phyloP scores from a whole-genome alignment of 2,797 vertebrate species.

The Cichlasoma orientale region DNA sequence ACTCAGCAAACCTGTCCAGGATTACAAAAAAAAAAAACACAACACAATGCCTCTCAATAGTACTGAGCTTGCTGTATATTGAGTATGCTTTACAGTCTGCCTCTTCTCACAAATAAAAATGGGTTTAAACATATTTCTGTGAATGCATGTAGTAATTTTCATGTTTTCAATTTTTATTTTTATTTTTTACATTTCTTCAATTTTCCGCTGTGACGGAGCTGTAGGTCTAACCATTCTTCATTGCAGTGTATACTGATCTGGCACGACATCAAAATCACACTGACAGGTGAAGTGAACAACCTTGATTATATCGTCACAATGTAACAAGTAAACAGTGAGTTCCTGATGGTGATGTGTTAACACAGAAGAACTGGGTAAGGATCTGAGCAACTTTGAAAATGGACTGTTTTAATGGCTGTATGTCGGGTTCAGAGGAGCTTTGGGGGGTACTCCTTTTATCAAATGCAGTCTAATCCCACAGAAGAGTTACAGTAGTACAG shows the following conservation, averaged over 20 bases:
- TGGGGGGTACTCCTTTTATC: neutral
- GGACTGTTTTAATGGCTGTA: too few relatives aligned
- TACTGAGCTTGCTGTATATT: neutral
- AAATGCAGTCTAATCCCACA: neutral
- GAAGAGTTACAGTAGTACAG: neutral
- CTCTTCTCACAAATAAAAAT: neutral
- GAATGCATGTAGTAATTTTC: neutral
- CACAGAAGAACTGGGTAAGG: neutral
- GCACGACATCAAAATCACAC: neutral
- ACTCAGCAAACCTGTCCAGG: slow-evolving; percentile 3
- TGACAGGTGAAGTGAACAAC: neutral
- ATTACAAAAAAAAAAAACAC: neutral
- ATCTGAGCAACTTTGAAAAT: neutral
- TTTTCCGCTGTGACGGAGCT: neutral
- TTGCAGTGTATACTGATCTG: neutral
- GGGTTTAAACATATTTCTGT: neutral
- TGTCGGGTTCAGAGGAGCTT: neutral
- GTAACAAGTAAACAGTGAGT: neutral
- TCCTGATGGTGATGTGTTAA: neutral
- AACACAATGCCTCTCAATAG: neutral
- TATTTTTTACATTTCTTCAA: neutral
- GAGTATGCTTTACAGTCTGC: neutral
- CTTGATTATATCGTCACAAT: neutral
- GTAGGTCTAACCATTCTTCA: neutral
- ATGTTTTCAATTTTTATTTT: neutral